These are phyloP conservation scores for Perizoma flavofasciatum DNA, from an alignment of 2,888 invertebrate genomes.

Conservation along the genomic window DNA sequence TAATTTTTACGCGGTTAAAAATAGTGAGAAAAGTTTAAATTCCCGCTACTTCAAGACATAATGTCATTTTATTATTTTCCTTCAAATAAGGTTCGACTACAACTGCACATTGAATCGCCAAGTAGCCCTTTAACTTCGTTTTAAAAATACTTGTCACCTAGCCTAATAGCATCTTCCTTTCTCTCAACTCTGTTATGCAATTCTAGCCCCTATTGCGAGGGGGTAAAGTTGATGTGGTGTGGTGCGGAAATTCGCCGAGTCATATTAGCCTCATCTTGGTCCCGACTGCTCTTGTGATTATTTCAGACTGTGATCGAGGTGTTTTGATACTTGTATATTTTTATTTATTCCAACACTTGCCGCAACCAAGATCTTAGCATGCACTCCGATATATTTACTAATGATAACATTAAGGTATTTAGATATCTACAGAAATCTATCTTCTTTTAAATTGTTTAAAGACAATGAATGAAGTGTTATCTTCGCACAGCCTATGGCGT, in stretches of 20 bases:
- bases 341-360: neutral
- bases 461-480: too few relatives aligned
- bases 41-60: constrained; percentile 3
- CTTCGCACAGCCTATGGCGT: too few relatives aligned
- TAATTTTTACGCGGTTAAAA: too few relatives aligned
- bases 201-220: constrained; percentile 20
- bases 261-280: constrained; percentile 76
- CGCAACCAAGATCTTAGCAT: too few relatives aligned
- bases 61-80: constrained; percentile 14
- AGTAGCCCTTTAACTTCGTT: constrained; percentile 30
- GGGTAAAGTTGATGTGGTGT: constrained; percentile 18
- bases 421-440: too few relatives aligned
- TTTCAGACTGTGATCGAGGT: constrained; percentile 43
- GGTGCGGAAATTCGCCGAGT: constrained; percentile 66
- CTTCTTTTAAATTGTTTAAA: too few relatives aligned
- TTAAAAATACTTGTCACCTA: constrained; percentile 41
- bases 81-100: constrained; percentile 12
- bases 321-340: constrained; percentile 51
- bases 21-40: neutral
- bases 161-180: constrained; percentile 32
- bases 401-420: too few relatives aligned
- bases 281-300: constrained; percentile 67
- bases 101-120: constrained; percentile 26
- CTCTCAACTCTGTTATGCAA: constrained; percentile 18
- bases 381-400: too few relatives aligned